These are phyloP conservation scores for Buteo buteo DNA, from an alignment of 2,113 vertebrate species.

Conservation along the genomic window DNA sequence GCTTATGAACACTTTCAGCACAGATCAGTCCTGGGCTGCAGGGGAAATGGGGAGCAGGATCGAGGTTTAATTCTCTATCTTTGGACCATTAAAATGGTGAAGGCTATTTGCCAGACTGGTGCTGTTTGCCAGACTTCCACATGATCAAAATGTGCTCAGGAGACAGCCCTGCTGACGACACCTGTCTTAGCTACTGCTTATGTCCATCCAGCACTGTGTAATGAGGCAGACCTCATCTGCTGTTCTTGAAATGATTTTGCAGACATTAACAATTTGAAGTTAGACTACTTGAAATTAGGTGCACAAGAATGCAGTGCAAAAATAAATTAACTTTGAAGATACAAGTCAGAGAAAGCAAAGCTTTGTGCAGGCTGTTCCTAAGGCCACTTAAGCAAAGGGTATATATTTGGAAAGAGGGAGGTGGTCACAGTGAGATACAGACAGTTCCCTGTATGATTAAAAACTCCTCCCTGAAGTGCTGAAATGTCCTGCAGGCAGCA, in stretches of 20 bases:
- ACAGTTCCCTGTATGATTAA: neutral
- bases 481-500: neutral
- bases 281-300: neutral
- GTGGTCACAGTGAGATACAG: neutral
- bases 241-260: neutral
- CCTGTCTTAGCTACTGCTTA: neutral
- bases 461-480: neutral
- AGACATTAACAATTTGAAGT: neutral
- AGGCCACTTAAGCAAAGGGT: neutral
- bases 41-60: neutral
- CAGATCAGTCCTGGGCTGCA: neutral
- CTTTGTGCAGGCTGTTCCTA: neutral
- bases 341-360: neutral
- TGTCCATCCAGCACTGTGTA: neutral
- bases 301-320: neutral
- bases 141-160: neutral
- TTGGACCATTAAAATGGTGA: neutral
- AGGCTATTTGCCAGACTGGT: neutral
- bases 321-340: neutral
- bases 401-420: neutral
- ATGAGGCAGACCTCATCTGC: neutral
- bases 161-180: neutral
- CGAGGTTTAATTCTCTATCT: neutral
- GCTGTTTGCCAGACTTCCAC: neutral
- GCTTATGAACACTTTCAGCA: neutral